Conservation (phyloP, 2,797 vertebrate species). For the Malurus splendens region DNA sequence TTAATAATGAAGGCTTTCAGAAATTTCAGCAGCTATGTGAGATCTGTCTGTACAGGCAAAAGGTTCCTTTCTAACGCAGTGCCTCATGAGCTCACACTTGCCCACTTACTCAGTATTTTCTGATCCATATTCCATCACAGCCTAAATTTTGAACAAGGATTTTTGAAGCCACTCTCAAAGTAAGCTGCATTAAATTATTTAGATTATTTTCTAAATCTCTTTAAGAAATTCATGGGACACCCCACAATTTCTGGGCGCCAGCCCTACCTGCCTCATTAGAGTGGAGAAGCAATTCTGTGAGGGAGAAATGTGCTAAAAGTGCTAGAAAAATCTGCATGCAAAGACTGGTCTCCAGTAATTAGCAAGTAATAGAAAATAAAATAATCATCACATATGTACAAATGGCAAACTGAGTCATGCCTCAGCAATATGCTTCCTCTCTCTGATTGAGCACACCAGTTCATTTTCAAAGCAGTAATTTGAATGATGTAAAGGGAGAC, state of each 20-base stretch:
- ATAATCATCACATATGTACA: not conserved
- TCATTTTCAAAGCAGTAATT: conserved; percentile 38
- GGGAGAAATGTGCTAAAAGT: not conserved
- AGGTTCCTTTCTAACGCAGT: not conserved
- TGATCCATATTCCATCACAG: not conserved
- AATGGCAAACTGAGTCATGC: not conserved
- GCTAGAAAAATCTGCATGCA: not conserved
- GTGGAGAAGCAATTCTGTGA: not conserved
- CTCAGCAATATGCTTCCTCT: not conserved
- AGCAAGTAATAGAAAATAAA: not conserved
- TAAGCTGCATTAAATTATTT: not conserved
- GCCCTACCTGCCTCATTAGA: not conserved
- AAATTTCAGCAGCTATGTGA: not conserved
- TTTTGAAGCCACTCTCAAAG: not conserved
- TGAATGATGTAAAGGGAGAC: not conserved
- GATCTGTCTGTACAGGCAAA: not conserved
- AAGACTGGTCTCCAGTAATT: not conserved
- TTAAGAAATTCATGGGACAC: not conserved
- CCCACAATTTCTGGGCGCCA: not conserved
- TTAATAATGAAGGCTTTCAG: not conserved
- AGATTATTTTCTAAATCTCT: not conserved
- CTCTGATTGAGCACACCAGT: not conserved
- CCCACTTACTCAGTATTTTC: not conserved
- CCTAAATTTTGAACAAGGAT: not conserved
- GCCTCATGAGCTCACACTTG: not conserved